Conservation (phyloP, 2,888 invertebrate genomes). For the Lithophane leautieri region DNA sequence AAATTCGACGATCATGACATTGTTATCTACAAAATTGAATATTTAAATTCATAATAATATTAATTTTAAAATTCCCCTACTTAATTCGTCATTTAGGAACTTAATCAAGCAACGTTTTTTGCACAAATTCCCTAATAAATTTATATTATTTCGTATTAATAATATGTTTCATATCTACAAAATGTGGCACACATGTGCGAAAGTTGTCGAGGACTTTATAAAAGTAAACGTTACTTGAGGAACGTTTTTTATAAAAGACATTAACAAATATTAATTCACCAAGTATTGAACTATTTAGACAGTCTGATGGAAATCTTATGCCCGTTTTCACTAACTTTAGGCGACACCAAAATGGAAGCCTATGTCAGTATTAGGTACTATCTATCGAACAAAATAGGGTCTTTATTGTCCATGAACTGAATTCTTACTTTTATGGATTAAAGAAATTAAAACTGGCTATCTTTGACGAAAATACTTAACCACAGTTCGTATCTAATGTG, state of each 20-base stretch:
- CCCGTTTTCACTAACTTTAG: not conserved
- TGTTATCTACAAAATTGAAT: slow-evolving; percentile 68
- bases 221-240: slow-evolving; percentile 18
- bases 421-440: not conserved
- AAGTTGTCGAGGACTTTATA: slow-evolving; percentile 14
- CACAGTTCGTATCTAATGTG: slow-evolving; percentile 19
- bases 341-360: not conserved
- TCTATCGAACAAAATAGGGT: not conserved
- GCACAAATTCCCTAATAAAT: slow-evolving; percentile 38
- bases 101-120: slow-evolving; percentile 47
- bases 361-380: not conserved
- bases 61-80: slow-evolving; percentile 43
- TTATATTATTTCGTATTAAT: slow-evolving; percentile 22
- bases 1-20: slow-evolving; percentile 75
- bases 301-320: slow-evolving; percentile 13
- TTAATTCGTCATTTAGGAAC: slow-evolving; percentile 56
- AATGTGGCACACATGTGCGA: slow-evolving; percentile 51
- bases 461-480: slow-evolving; percentile 3
- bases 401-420: not conserved
- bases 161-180: slow-evolving; percentile 40
- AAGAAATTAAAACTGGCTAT: not conserved
- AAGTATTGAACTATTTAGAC: not conserved
- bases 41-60: slow-evolving; percentile 49
- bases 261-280: slow-evolving; percentile 9
- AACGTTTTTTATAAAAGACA: slow-evolving; percentile 32